Evolutionary conservation across 64 coral and sea anemone genomes (phyloP).

Genomic region (Catalaphyllia jardinei): DNA sequence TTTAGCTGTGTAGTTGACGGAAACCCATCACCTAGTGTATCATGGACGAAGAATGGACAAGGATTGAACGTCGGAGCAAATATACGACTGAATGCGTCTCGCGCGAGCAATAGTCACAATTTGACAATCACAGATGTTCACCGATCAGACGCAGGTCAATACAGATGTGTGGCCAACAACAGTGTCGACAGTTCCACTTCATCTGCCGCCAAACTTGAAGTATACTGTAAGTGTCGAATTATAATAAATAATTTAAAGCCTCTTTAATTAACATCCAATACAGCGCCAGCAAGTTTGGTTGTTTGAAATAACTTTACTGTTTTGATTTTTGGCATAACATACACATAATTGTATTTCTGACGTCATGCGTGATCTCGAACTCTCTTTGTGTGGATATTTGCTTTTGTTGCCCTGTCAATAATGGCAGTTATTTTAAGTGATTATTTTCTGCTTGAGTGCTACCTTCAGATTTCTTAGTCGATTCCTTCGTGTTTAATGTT

Average conservation of each 20-base stretch:
- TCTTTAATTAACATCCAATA: not conserved
- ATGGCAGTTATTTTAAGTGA: not conserved
- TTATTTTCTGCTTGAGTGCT: no score
- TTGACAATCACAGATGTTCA: constrained; percentile 1
- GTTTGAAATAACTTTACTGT: constrained; percentile 2
- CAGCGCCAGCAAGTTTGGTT: not conserved
- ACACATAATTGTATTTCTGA: no score
- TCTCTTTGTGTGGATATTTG: not conserved
- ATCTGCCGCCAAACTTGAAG: no score
- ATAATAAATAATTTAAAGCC: no score
- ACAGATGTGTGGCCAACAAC: no score
- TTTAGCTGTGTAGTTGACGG: constrained; percentile 22
- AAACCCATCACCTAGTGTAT: constrained; percentile 13
- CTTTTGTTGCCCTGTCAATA: not conserved
- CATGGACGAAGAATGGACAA: not conserved
- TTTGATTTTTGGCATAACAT: no score
- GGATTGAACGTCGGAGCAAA: not conserved
- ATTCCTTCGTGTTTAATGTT: not conserved
- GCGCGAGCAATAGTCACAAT: not conserved
- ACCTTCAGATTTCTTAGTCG: no score
- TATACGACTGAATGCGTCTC: not conserved
- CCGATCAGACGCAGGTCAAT: constrained; percentile 1
- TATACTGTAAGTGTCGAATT: not conserved
- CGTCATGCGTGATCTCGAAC: not conserved
- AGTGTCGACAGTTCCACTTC: no score